Evolutionary conservation across 2,113 vertebrate species (phyloP).

Genomic region (Hippopotamus amphibius): DNA sequence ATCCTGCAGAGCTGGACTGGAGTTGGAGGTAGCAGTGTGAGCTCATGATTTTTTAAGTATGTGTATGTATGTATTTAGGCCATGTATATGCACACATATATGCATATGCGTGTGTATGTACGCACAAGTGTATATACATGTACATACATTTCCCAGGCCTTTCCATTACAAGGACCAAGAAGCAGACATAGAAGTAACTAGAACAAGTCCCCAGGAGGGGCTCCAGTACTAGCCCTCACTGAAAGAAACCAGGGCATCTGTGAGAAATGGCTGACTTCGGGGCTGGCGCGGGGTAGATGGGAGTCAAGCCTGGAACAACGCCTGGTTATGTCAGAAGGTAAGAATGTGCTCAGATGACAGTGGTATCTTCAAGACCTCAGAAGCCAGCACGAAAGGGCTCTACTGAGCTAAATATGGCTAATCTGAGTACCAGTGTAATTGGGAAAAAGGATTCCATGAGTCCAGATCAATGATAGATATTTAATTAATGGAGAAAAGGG

Average conservation of each 20-base stretch:
- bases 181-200: neutral
- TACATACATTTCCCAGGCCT: neutral
- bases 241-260: neutral
- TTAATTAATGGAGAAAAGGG: neutral
- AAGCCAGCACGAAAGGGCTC: neutral
- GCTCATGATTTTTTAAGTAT: neutral
- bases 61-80: neutral
- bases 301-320: neutral
- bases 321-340: neutral
- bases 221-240: neutral
- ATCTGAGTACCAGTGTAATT: neutral
- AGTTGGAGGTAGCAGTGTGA: neutral
- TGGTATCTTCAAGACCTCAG: neutral
- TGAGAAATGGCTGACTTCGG: neutral
- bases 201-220: too few relatives aligned
- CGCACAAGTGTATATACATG: neutral
- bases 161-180: neutral
- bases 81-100: neutral
- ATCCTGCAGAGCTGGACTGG: neutral
- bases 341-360: neutral
- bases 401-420: neutral
- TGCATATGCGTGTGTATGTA: neutral
- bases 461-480: neutral
- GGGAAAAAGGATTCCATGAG: too few relatives aligned
- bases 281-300: neutral